These are phyloP conservation scores for Diarsia rubi DNA, from an alignment of 2,888 invertebrate species.

Conservation along the genomic window DNA sequence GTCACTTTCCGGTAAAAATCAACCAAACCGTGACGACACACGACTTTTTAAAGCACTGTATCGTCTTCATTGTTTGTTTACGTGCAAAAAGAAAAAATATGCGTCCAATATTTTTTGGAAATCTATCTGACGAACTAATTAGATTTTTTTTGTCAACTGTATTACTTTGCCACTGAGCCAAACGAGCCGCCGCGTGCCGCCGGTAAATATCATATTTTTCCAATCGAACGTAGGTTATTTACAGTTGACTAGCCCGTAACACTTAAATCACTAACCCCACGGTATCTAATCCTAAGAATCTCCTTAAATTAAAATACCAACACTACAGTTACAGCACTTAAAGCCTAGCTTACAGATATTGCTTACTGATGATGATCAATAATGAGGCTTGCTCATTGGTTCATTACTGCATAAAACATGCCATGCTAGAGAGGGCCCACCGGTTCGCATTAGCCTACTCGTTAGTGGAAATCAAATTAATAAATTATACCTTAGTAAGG, in stretches of 20 bases:
- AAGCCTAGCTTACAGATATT: constrained; percentile 31
- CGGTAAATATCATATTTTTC: constrained; percentile 6
- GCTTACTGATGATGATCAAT: constrained; percentile 43
- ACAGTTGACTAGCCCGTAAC: neutral
- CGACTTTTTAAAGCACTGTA: too few relatives aligned
- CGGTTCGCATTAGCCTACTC: constrained; percentile 82
- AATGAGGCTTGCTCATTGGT: constrained; percentile 63
- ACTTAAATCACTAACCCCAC: too few relatives aligned
- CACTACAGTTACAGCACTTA: constrained; percentile 25
- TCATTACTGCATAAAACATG: constrained; percentile 75
- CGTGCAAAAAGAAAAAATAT: too few relatives aligned
- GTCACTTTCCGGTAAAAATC: too few relatives aligned
- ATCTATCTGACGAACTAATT: too few relatives aligned
- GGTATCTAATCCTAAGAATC: neutral
- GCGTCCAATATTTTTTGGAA: too few relatives aligned
- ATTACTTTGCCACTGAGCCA: too few relatives aligned
- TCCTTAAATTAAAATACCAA: constrained; percentile 11
- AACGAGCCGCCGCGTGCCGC: too few relatives aligned
- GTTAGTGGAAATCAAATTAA: constrained; percentile 89
- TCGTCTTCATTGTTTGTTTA: too few relatives aligned
- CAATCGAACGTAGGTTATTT: neutral
- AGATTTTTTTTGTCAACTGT: too few relatives aligned
- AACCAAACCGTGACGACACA: too few relatives aligned
- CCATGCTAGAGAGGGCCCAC: constrained; percentile 73
- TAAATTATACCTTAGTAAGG: constrained; percentile 83